Base-by-base conservation (phyloP, 2,113 vertebrate species). In the Rhea pennata region DNA sequence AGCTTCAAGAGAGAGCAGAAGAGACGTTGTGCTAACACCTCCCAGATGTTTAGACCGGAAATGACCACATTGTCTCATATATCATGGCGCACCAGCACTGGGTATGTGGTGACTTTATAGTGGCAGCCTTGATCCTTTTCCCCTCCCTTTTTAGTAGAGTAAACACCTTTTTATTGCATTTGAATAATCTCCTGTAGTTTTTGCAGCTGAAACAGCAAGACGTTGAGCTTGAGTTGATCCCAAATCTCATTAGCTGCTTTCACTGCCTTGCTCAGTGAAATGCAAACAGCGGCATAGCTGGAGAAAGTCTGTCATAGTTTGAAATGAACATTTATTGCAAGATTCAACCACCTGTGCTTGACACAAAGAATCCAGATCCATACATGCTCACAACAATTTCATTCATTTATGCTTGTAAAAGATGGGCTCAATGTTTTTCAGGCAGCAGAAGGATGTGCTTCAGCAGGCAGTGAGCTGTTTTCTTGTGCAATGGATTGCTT, bases 141-240 rank as follows among this genome's bases (percentile, higher is more conserved):
- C 77, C 56, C 54, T 72, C 82, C 86, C 69, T 79, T 50, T 88
- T 56, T 14, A 51, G 65, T 12, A 62, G 46, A 73, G 84, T 42
- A 84, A 94, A 89, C 31, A 14, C 82, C 36, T 58, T 82, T 90
- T 61, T 70, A 59, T 82, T 83, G 90, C 74, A 13, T 74, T 90
- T 66, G 58, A 75, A 85, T 31, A 5, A 85, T 46, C 48, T 72
- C 56, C 84, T 48, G 48, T 3, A 80, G 87, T 31, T 88, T 72
- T 56, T 24, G 21, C 76, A 88, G 88, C 93, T 92, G 94, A 51
- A 90, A 46, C 71, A 95, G 96, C 91, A 83, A 12, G 67, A 33
- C 26, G 24, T 72, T 5, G 87, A 16, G 79, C 90, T 87, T 33
- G 87, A 48, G 74, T 20, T 70, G 76, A 42, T 51, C 86, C 76